Evolutionary conservation across 2,888 invertebrate genomes (phyloP).

Genomic region (Eurytoma adleriae): DNA sequence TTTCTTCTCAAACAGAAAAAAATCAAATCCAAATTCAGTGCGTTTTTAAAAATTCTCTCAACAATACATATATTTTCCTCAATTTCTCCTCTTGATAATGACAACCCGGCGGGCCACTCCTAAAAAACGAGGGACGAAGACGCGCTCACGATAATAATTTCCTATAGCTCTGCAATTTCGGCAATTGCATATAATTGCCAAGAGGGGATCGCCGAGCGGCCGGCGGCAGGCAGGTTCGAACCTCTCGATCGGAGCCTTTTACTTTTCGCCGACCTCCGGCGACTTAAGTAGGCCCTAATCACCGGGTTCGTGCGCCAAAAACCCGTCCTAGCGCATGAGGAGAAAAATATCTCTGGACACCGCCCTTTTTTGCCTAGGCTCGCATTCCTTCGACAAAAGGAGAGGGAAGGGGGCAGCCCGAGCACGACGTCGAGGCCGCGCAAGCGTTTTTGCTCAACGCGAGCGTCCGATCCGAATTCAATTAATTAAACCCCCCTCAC

Average conservation of each 20-base stretch:
- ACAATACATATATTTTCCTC: too few species aligned
- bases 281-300: constrained; percentile 73
- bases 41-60: too few species aligned
- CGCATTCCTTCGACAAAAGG: not conserved
- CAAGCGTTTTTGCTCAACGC: not conserved
- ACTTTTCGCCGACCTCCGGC: constrained; percentile 64
- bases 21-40: too few species aligned
- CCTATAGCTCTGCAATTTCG: constrained; percentile 67
- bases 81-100: too few species aligned
- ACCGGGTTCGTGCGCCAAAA: constrained; percentile 63
- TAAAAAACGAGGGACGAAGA: constrained; percentile 11
- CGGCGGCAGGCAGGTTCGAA: not conserved
- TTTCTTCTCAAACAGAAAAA: too few species aligned
- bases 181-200: constrained; percentile 75
- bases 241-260: constrained; percentile 66
- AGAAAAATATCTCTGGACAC: constrained; percentile 5
- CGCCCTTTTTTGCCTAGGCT: constrained; percentile 13
- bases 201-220: constrained; percentile 28
- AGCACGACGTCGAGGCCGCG: not conserved
- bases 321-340: constrained; percentile 1
- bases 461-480: constrained; percentile 21
- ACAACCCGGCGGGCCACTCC: not conserved
- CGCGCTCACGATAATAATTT: constrained; percentile 22
- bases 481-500: constrained; percentile 39
- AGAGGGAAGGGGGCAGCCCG: not conserved